Evolutionary conservation across 2,888 invertebrate genomes (phyloP).

Genomic region (Sclerodermus sp.): DNA sequence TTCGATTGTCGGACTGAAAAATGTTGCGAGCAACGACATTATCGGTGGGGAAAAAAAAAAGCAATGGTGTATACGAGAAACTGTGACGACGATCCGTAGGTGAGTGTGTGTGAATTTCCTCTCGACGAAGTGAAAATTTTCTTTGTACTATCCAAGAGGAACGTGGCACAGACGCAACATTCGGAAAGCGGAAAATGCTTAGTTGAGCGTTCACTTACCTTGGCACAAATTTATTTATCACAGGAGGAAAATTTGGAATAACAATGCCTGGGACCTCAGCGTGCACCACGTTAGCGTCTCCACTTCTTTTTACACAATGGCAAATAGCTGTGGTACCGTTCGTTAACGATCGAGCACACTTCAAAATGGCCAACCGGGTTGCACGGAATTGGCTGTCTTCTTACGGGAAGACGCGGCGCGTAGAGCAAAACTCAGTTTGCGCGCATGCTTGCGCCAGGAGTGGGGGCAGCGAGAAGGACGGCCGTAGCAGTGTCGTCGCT

Average conservation of each 20-base stretch:
- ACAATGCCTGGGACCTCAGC: conserved; percentile 49
- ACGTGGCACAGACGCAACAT: too few species aligned
- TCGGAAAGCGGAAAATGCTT: background rate
- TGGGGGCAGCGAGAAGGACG: too few species aligned
- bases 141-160: too few species aligned
- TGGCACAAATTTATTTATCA: conserved; percentile 58
- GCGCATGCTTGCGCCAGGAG: conserved; percentile 37
- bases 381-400: conserved; percentile 37
- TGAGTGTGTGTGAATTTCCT: too few species aligned
- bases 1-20: too few species aligned
- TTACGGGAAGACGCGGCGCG: conserved; percentile 53
- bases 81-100: too few species aligned
- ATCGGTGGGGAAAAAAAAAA: too few species aligned
- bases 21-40: too few species aligned
- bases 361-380: conserved; percentile 32
- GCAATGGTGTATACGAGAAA: too few species aligned
- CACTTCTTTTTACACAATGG: conserved; percentile 55
- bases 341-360: conserved; percentile 51
- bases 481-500: too few species aligned
- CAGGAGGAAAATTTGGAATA: conserved; percentile 54
- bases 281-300: conserved; percentile 49
- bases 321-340: conserved; percentile 49
- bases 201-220: conserved; percentile 42
- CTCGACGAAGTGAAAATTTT: too few species aligned
- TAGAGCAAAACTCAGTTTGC: conserved; percentile 18